Percentiles rank a stretch among this genome's conserved stretches.
phyloP scores from a whole-genome alignment of 2,888 invertebrate genomes.

The Bembecia ichneumoniformis region DNA sequence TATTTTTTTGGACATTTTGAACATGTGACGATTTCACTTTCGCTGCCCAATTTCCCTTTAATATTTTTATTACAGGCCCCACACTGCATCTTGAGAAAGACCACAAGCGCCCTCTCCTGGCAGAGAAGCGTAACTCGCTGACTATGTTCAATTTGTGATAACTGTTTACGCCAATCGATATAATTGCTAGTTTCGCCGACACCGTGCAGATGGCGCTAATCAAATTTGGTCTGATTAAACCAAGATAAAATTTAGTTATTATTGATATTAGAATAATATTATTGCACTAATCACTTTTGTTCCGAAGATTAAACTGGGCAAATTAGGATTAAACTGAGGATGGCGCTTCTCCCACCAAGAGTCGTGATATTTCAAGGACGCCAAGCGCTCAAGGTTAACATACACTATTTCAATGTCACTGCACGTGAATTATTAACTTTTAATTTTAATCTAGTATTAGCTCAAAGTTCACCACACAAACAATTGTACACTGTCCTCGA shows the following conservation, averaged over 20 bases:
- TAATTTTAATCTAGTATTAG: background rate
- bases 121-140: background rate
- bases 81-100: background rate
- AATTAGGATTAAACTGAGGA: no score
- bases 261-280: background rate
- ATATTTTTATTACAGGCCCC: background rate
- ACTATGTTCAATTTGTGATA: background rate
- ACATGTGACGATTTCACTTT: background rate
- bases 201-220: background rate
- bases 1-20: background rate
- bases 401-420: background rate
- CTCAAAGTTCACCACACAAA: background rate
- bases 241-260: background rate
- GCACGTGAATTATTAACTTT: background rate
- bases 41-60: background rate
- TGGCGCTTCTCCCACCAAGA: background rate
- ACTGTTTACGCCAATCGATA: background rate
- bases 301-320: background rate
- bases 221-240: background rate
- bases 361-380: background rate
- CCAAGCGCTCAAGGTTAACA: background rate
- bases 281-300: background rate
- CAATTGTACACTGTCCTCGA: background rate
- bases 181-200: background rate
- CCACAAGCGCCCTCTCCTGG: background rate